Base-by-base conservation (phyloP, 2,888 invertebrate species). In the Drosophila glabriapex region DNA sequence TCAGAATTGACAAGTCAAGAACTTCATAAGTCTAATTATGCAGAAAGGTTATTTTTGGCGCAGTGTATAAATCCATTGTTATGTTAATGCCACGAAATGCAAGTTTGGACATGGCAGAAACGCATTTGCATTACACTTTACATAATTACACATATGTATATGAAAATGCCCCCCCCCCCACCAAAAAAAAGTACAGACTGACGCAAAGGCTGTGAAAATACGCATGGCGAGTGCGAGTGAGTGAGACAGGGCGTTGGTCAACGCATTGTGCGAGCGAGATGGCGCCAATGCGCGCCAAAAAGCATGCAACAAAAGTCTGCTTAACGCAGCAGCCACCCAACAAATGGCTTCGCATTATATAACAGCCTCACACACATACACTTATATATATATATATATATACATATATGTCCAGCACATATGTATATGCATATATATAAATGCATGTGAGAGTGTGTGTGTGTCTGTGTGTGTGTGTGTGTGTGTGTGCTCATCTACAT, bases 241-340 rank as follows among this genome's bases (percentile, higher is more conserved):
- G 62, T 25, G 68, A 60, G 76, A 76, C 28, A 25, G 73, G 67
- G 73, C 49, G 54, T 43, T 67, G 60, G 58, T 61, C 68, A 61
- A 64, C 76, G 60, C 60, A 76, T 54, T 60, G 80, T 60, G 64
- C 10, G 50, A 80, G 1, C 12, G 71, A 67, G 73, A 79, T 60
- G 72, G 70, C 76, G 66, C 29, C 68, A 70, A 69, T 79, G 82
- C 76, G 84, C 83, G 84, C 79, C 77, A 75, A 79, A 85, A 80
- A 78, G 76, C 70, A 79, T 67, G 70, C 83, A 86, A 77, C 50
- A 60, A 73, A 72, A 80, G 54, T 43, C 63, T 64, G 68, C 66
- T 73, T 73, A 76, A 65, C 73, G 64, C 58, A 59, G 52, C 53
- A 49, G 53, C n/a, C 63, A 68, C n/a, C 37, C 61, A 56, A 54